phyloP scores from a whole-genome alignment of 2,113 vertebrate species.

The Sorex fumeus region DNA sequence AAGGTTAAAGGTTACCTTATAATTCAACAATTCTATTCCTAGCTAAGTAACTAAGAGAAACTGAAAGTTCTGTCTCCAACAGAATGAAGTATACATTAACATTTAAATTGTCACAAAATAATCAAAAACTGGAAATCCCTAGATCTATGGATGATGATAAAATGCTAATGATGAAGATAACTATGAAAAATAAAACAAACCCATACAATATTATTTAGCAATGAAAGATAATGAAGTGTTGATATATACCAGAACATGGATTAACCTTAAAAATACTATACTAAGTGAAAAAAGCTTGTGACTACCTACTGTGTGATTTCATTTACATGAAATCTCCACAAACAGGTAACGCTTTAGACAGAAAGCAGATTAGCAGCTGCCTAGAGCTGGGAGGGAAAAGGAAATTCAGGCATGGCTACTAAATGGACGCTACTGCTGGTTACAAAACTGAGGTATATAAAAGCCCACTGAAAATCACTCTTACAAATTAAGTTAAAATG shows the following conservation, averaged over 20 bases:
- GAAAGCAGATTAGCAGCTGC: not conserved
- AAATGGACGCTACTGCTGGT: not conserved
- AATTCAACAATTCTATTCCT: too few species aligned
- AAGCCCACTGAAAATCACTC: too few species aligned
- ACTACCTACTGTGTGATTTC: not conserved
- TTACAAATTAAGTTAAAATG: too few species aligned
- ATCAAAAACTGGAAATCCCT: too few species aligned
- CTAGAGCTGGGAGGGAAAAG: not conserved
- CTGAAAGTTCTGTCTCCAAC: too few species aligned
- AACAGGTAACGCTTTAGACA: not conserved
- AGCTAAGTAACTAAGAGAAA: too few species aligned
- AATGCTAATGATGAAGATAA: too few species aligned
- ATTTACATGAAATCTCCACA: not conserved
- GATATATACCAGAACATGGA: not conserved
- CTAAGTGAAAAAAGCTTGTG: not conserved
- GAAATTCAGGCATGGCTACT: not conserved
- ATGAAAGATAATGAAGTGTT: slow-evolving; percentile 5
- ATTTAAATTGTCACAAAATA: too few species aligned
- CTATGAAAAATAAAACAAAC: not conserved
- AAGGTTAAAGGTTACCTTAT: too few species aligned
- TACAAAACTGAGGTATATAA: too few species aligned
- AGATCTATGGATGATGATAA: too few species aligned
- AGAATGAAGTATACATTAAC: too few species aligned
- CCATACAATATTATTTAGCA: not conserved
- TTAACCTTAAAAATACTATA: not conserved